Evolutionary conservation across 2,797 vertebrate genomes (phyloP), one percentile per base, ranked within the genome.

Genomic region (Eulemur albifrons): DNA sequence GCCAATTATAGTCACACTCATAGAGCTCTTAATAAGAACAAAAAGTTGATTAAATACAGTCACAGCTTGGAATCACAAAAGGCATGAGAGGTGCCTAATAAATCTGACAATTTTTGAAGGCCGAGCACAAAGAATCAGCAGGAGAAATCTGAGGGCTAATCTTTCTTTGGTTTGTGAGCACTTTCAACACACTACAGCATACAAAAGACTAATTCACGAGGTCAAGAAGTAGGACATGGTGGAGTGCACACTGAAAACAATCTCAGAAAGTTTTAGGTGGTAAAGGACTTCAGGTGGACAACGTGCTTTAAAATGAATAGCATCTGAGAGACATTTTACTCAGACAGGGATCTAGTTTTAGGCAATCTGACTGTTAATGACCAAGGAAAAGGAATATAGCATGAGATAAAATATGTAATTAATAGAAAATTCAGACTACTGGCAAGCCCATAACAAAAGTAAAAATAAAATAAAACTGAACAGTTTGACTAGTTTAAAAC

Each of bases 11-110:
- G 93, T 11, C 63, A 89, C 25, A 52, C n/a, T 48, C n/a, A 18
- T 54, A 65, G 15, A 50, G 25, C n/a, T 82, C 38, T 94, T 95
- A 90, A 81, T 81, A 72, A 94, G 73, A 15, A 87, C 95, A 5
- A 96, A 10, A 65, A 15, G 13, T 92, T 89, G 59, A 96, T 96
- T 98, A 94, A 96, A 96, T 65, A 45, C 43, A 95, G 50, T 96
- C 57, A 70, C 40, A 91, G 18, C 11, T 76, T 83, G 72, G 15
- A 75, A 76, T 94, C 52, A 73, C 52, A 95, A 94, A 97, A 96
- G 30, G 23, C 88, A 94, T 35, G 11, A 93, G 18, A 0, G 45
- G 12, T 85, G 63, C 32, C 48, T 86, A 95, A 90, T 94, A 95
- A 79, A 95, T 94, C 69, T 87, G 50, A 88, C 2, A 86, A 1